Conservation (phyloP, 2,113 vertebrate species). For the Cettia cetti region DNA sequence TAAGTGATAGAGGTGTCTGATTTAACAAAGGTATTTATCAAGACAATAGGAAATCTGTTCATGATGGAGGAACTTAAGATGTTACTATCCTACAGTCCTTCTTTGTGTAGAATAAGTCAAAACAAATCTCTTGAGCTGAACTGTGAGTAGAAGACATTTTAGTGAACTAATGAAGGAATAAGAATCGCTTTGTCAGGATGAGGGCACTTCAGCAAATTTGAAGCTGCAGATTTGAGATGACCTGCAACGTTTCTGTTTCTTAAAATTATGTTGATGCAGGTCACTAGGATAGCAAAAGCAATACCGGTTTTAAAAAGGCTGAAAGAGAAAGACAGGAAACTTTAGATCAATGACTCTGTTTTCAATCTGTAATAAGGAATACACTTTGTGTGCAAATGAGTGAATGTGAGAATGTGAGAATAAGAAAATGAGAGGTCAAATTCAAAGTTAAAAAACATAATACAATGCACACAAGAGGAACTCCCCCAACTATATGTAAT, state of each 20-base stretch:
- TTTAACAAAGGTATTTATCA: neutral
- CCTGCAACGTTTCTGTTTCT: neutral
- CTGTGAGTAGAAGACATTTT: neutral
- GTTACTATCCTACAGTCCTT: neutral
- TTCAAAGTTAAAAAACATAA: neutral
- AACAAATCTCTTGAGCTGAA: neutral
- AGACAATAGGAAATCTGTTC: neutral
- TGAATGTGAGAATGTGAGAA: neutral
- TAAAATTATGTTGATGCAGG: neutral
- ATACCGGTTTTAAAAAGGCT: neutral
- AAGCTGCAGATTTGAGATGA: neutral
- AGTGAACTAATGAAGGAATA: neutral
- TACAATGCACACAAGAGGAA: neutral
- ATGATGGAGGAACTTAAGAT: neutral
- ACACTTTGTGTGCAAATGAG: neutral
- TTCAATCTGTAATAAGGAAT: neutral
- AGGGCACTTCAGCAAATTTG: neutral
- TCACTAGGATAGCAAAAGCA: neutral
- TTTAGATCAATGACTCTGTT: neutral
- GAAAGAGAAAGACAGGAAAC: neutral
- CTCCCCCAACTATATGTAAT: neutral
- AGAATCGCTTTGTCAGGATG: neutral
- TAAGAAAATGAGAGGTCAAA: neutral
- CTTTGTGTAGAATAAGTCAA: neutral
- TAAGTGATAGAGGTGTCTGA: neutral